A percentile compares a stretch with the other conserved stretches of the same genome.
Conservation (phyloP, 2,113 vertebrate genomes). For the Pollimyrus isidori region DNA sequence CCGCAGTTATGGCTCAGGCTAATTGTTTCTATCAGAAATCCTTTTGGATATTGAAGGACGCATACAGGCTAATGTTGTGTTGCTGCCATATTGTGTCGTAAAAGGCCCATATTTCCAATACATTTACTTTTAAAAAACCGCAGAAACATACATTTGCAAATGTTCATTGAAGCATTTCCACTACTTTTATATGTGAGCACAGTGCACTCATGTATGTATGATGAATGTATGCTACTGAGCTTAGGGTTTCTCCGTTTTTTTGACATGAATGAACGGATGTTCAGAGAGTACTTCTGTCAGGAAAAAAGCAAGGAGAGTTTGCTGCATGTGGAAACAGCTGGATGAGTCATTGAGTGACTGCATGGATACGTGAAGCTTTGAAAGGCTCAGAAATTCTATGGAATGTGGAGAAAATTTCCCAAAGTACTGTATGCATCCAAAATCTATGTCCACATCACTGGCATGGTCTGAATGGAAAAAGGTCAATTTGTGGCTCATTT, state of each 20-base stretch:
- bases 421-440: not conserved
- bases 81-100: not conserved
- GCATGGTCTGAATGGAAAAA: not conserved
- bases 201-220: not conserved
- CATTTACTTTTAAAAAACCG: not conserved
- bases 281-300: not conserved
- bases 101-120: not conserved
- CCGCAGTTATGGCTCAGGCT: not conserved
- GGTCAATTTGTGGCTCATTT: not conserved
- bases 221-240: constrained; percentile 9
- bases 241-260: not conserved
- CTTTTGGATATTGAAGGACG: not conserved
- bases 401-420: not conserved
- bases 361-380: not conserved
- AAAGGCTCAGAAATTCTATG: not conserved
- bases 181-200: not conserved
- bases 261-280: constrained; percentile 8
- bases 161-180: not conserved
- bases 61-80: constrained; percentile 1
- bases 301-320: not conserved
- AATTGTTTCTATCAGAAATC: constrained; percentile 16
- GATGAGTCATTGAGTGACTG: not conserved
- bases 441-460: not conserved
- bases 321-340: not conserved
- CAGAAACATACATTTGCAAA: not conserved